Base-by-base conservation (phyloP, 2,797 vertebrate genomes). In the Acipenser oxyrinchus region DNA sequence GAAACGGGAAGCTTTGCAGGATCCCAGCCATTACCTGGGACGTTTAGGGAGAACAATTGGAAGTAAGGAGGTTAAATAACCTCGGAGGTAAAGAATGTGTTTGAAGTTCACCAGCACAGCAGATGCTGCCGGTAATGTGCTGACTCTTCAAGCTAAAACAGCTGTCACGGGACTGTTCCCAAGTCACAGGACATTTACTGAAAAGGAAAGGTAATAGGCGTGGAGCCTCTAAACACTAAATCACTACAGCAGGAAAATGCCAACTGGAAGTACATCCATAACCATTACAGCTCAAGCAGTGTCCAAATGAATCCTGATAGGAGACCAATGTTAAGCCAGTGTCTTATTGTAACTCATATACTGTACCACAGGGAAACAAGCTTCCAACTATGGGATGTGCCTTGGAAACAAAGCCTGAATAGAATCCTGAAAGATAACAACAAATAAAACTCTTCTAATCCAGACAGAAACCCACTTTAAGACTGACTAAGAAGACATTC, bases 221-320 rank as follows among this genome's bases (percentile, higher is more conserved):
- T 51, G 15, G 18, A 74, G 71, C 74, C 73, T 72, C 63, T 82
- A 80, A 78, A 77, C 74, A 75, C 73, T 66, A 68, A 67, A 62
- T 12, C 49, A 49, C 51, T 8, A 69, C 80, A 75, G 80, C 77
- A 77, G 37, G 37, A 75, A 63, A 66, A 71, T 48, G 13, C 60
- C 6, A 68, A 52, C 9, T 10, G 55, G n/a, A 66, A 68, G 55
- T 64, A 58, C 77, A 77, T 65, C 67, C 74, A 77, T 82, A 82
- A 76, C 82, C 81, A 81, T 84, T 74, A 60, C 68, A 74, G 76
- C 74, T 79, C 78, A 82, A 77, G 73, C 82, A 74, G 79, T 68
- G 72, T 68, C 68, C 72, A 83, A 83, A 82, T 79, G 77, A 80
- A 81, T 82, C 74, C 76, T 74, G 77, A 85, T 73, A 76, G 70